Percentiles rank a stretch among this genome's conserved stretches.
These are phyloP conservation scores for Conops quadrifasciatus DNA, from an alignment of 2,888 invertebrate species.

Conservation along the genomic window DNA sequence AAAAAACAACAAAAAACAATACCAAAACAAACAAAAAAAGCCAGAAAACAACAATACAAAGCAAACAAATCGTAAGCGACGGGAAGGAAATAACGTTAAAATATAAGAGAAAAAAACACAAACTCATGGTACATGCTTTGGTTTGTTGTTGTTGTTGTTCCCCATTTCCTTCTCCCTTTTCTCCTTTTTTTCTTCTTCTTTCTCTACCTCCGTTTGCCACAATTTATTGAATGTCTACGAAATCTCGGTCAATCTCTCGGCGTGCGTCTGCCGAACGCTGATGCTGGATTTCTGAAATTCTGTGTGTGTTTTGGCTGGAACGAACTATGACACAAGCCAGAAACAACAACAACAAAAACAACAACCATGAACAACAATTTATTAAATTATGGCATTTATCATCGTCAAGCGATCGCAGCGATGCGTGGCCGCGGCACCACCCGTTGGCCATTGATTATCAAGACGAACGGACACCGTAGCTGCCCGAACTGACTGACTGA, in stretches of 20 bases:
- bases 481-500: neutral
- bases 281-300: neutral
- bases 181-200: neutral
- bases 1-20: neutral
- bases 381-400: slow-evolving; percentile 53
- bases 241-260: slow-evolving; percentile 36
- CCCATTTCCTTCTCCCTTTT: neutral
- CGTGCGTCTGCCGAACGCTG: neutral
- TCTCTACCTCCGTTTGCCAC: slow-evolving; percentile 17
- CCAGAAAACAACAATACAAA: too few species aligned
- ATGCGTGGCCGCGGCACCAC: slow-evolving; percentile 32
- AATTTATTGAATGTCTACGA: slow-evolving; percentile 35
- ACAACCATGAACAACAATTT: slow-evolving; percentile 32
- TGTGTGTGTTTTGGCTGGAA: slow-evolving; percentile 22
- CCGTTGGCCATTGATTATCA: slow-evolving; percentile 34
- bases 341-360: slow-evolving; percentile 18
- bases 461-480: neutral
- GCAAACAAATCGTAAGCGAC: too few species aligned
- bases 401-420: slow-evolving; percentile 46
- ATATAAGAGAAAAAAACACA: slow-evolving; percentile 1
- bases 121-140: slow-evolving; percentile 19
- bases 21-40: too few species aligned
- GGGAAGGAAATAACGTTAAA: neutral
- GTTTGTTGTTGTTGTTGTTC: slow-evolving; percentile 7
- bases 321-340: slow-evolving; percentile 34